Base-by-base conservation (phyloP, 1,140 invertebrate genomes). In the Cydia strobilella region DNA sequence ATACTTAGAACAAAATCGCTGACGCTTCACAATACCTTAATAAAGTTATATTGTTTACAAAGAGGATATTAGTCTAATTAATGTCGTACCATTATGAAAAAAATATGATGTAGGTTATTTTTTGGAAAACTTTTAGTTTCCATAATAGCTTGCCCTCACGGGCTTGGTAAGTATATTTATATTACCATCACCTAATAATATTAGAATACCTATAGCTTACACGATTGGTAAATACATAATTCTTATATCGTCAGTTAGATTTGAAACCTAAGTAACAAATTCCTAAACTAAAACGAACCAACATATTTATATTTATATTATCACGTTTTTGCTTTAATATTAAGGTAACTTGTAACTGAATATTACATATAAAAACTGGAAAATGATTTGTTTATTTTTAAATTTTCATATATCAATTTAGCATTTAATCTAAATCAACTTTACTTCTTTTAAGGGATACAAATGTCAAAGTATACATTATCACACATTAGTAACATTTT, bases 141-240 rank as follows among this genome's bases (percentile, higher is more conserved):
- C 45, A 48, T 54, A n/a, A 9, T 54, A 54, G n/a, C 5, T 7
- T 54, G 6, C 54, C 20, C 10, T 3, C n/a, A 12, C 20, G 15
- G n/a, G 9, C n/a, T 59, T 59, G 18, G 20, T 59, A 59, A 59
- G 15, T 20, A 10, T 69, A 18, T 69, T 35, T 35, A 69, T 18
- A 69, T 69, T 35, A 42, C 65, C 65, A 35, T 69, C 65, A 69
- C 65, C 65, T 69, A 39, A 69, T 66, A 59, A 59, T 69, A 69
- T 69, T 69, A 39, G 15, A 42, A 66, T 27, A 35, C 1, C 42
- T 45, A 45, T 12, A 69, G 27, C 65, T 69, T n/a, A 35, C n/a
- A 35, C 65, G 31, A 69, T n/a, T 18, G 15, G 27, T 35, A 42
- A 69, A 69, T 42, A 69, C 20, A 69, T 39, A 65, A 2, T n/a